Evolutionary conservation across 1,140 invertebrate genomes (phyloP), one percentile per base, ranked within the genome.

Genomic region (Lepidostoma basale): DNA sequence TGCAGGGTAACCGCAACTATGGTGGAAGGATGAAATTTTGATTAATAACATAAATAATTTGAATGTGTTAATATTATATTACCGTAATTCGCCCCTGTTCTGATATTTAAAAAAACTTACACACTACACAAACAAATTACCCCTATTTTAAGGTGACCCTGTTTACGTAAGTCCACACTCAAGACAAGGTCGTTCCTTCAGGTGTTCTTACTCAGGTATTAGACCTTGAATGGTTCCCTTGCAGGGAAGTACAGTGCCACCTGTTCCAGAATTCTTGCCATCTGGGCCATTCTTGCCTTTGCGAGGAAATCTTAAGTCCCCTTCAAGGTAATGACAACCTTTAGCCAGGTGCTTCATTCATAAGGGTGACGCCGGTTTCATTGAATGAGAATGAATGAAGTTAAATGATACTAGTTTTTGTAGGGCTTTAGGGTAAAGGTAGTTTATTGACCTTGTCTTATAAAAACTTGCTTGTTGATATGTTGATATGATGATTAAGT

Each of bases 161-260:
- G 12, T 23, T 49, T 49, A 18, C 10, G 20, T 49, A 12, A 12
- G 5, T 49, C 45, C 18, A 49, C 25, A 22, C 12, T 23, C 45
- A 49, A 49, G 45, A 49, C 45, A 49, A 49, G 45, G 45, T 49
- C 45, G 45, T 25, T n/a, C 1, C 20, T 8, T 49, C 45, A 49
- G 45, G 45, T 49, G 45, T 49, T 12, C 25, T 23, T 23, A 10
- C 25, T 49, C 45, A 49, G 25, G 18, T 49, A 23, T n/a, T 23
- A 23, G 23, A 49, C 45, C 45, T 49, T 49, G 3, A 3, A 25
- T 5, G 18, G 18, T 49, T 12, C 22, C 45, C 45, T n/a, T 22
- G 22, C 10, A 3, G 18, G 20, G 20, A 49, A 23, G 45, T 49
- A 26, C 22, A 23, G 45, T 25, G 14, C 18, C 45, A 49, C 25